Evolutionary conservation across 1,140 invertebrate genomes (phyloP), one percentile per base, ranked within the genome.

Genomic region (Zelostemma sp.): DNA sequence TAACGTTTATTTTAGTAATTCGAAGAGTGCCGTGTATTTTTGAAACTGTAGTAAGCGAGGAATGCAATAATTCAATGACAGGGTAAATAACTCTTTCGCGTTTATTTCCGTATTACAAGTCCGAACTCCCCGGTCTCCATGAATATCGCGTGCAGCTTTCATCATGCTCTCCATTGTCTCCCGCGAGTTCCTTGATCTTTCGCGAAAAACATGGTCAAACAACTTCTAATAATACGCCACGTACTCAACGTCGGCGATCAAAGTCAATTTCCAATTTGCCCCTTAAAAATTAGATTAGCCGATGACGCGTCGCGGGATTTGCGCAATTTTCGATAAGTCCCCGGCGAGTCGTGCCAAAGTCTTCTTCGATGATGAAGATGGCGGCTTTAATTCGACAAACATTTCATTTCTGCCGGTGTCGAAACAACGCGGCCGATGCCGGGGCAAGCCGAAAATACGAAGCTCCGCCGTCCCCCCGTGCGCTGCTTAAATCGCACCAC

Each of bases 361-460:
- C 8, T 28, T 15, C 1, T 48, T 25, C 46, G 46, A 48, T 46
- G 17, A 46, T 19, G 41, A 11, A 28, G 41, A 19, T 43, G 19
- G 43, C 19, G 9, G 6, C 31, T 66, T 59, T 31, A 48, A 59
- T 49, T 46, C 35, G 47, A 55, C 59, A 67, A 60, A 60, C 51
- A 68, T 38, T 64, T 63, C 45, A 63, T 33, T 59, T 64, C 28
- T 14, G 59, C 28, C 19, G 4, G 41, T 64, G 60, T 68, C 43
- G 66, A 59, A 63, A 59, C 11, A 33, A 21, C 55, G 56, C 46
- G 40, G 38, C 51, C 51, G 56, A 60, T 41, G 48, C 41, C n/a
- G 48, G 25, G 54, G 41, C 33, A 48, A 66, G 61, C 62, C 48
- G 21, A 71, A 71, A 71, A 71, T 71, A 71, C n/a, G 17, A n/a